Percentiles rank a stretch among this genome's conserved stretches.
phyloP scores from a whole-genome alignment of 2,797 vertebrate species.

The Pangasius larnaudii region DNA sequence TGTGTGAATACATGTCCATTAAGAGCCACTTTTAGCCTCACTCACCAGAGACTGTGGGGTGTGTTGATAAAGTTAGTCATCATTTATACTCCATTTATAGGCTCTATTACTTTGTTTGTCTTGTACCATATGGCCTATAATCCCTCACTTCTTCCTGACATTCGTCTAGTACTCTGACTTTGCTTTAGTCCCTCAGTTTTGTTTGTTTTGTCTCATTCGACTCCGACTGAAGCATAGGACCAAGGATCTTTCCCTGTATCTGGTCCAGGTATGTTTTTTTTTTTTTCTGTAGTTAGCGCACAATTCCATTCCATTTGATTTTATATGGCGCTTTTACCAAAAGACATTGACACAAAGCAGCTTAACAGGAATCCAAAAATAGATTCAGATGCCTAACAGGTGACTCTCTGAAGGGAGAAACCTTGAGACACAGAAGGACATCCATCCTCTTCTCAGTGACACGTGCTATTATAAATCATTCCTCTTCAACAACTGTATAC shows the following conservation, averaged over 20 bases:
- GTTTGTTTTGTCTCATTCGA: constrained; percentile 1
- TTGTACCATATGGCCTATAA: background rate
- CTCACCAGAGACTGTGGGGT: constrained; percentile 52
- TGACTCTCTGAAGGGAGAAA: background rate
- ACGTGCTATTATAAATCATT: background rate
- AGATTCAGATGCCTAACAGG: background rate
- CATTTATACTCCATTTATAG: constrained; percentile 64
- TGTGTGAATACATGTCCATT: constrained; percentile 66
- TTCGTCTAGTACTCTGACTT: constrained; percentile 22
- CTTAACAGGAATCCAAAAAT: background rate
- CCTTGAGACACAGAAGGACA: too few relatives aligned
- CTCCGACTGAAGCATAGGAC: background rate
- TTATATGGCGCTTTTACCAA: background rate
- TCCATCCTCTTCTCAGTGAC: background rate
- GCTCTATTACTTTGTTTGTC: constrained; percentile 26
- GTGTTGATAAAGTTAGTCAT: constrained; percentile 76
- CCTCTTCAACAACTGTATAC: background rate
- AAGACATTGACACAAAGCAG: background rate
- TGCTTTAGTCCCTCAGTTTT: background rate
- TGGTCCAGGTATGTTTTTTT: background rate
- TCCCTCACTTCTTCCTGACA: background rate
- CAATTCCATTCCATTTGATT: background rate
- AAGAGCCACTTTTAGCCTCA: constrained; percentile 67
- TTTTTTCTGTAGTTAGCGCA: background rate
- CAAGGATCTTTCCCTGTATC: background rate